Evolutionary conservation across 1,140 invertebrate genomes (phyloP).

Genomic region (Drosophila setifemur): DNA sequence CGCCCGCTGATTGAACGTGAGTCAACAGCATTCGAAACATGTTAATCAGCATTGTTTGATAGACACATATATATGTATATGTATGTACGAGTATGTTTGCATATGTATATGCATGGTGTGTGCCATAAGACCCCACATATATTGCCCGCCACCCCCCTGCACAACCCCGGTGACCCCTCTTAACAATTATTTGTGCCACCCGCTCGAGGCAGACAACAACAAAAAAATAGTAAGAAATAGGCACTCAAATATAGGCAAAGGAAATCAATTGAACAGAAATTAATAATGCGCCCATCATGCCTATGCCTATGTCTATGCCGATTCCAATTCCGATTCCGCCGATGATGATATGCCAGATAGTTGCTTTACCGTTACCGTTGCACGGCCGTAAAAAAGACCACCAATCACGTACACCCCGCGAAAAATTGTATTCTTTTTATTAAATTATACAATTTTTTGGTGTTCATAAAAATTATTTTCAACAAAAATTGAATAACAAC

Average conservation of each 20-base stretch:
- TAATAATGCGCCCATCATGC: conserved; percentile 35
- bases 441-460: no score
- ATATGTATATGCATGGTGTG: no score
- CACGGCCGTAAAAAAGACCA: conserved; percentile 30
- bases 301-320: conserved; percentile 14
- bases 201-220: no score
- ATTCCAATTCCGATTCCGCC: conserved; percentile 1
- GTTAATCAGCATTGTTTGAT: conserved; percentile 41
- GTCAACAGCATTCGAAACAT: conserved; percentile 38
- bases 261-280: conserved; percentile 48
- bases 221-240: conserved; percentile 5
- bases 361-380: conserved; percentile 40
- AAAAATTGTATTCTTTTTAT: no score
- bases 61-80: not conserved
- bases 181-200: no score
- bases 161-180: conserved; percentile 9
- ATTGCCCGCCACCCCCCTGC: not conserved
- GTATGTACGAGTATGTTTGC: not conserved
- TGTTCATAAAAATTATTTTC: no score
- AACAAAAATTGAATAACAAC: no score
- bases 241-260: conserved; percentile 27
- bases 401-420: not conserved
- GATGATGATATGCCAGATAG: conserved; percentile 19
- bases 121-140: not conserved
- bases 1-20: conserved; percentile 35